Percentiles rank a stretch among this genome's conserved stretches.
phyloP scores from a whole-genome alignment of 2,797 vertebrate genomes.

The Sylvia borin region DNA sequence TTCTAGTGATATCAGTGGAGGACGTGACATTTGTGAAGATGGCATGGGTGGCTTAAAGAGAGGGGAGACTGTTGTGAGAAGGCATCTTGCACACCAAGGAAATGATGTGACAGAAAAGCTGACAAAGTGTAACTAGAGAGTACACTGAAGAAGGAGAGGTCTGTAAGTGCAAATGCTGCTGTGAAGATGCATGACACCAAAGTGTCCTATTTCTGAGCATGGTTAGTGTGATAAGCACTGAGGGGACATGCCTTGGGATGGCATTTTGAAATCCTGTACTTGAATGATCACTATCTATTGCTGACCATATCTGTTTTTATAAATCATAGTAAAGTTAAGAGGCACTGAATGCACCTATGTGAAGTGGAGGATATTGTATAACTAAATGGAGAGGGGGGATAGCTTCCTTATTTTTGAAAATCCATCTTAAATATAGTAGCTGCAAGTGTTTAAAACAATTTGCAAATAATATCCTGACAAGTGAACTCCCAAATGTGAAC shows the following conservation, averaged over 20 bases:
- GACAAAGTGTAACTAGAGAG: background rate
- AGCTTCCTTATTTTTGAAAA: background rate
- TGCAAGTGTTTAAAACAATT: background rate
- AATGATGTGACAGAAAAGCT: background rate
- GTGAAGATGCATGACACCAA: background rate
- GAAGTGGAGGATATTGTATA: background rate
- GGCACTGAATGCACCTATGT: background rate
- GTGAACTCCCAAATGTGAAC: background rate
- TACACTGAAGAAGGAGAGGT: background rate
- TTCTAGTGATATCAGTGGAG: background rate
- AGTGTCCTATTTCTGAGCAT: background rate
- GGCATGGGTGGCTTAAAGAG: background rate
- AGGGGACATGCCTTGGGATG: background rate
- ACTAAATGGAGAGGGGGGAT: background rate
- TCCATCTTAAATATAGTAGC: background rate
- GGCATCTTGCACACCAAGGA: background rate
- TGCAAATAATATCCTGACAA: background rate
- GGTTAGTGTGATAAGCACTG: background rate
- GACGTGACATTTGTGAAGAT: background rate
- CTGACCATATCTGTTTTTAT: background rate
- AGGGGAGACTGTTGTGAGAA: background rate
- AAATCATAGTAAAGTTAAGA: background rate
- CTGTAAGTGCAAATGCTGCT: accelerated
- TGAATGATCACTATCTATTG: background rate
- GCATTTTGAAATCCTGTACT: background rate